Evolutionary conservation across 2,888 invertebrate species (phyloP), one percentile per base, ranked within the genome.

Genomic region (Punctoribates punctum): DNA sequence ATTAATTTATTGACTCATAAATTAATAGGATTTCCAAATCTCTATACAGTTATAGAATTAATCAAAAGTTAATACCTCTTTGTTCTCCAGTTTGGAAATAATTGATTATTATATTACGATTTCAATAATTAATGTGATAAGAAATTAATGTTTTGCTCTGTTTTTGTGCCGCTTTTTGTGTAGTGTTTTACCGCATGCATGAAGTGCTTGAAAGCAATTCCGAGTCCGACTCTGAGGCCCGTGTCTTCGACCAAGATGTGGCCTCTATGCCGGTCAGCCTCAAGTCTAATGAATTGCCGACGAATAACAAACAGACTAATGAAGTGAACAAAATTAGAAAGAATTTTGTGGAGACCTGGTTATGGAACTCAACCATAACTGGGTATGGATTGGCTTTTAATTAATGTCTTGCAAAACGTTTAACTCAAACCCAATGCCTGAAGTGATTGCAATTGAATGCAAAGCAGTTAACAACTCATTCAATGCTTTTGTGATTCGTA

Each of bases 281-380:
- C 13, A 42, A 42, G 1, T 57, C 51, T 3, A 73, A 73, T 25
- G 29, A 73, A 20, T 15, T 46, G 17, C 27, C 73, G 11, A 1
- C 73, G 23, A 73, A 73, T 73, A 51, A 73, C 57, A 73, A 73
- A 25, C 51, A 54, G 51, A 51, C 57, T 51, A 73, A 57, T 25
- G 29, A 51, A 51, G 5, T 23, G 27, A 15, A 51, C 13, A 73
- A 73, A 73, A 54, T 73, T 34, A 73, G 54, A 57, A 73, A 57
- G 23, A 48, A 73, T 15, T 73, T 73, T 46, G n/a, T 34, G 13
- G 70, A 70, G 34, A 70, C 70, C 20, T 70, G 70, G 70, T 42
- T 70, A 70, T 70, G 70, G 70, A 70, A 70, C 20, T 20, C 38
- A 23, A 70, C 73, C 73, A 73, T 73, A 48, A 51, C 57, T 73